A percentile compares a stretch with the other conserved stretches of the same genome.
Evolutionary conservation across 2,888 invertebrate species (phyloP).

Genomic region (Pyrocoelia pectoralis): DNA sequence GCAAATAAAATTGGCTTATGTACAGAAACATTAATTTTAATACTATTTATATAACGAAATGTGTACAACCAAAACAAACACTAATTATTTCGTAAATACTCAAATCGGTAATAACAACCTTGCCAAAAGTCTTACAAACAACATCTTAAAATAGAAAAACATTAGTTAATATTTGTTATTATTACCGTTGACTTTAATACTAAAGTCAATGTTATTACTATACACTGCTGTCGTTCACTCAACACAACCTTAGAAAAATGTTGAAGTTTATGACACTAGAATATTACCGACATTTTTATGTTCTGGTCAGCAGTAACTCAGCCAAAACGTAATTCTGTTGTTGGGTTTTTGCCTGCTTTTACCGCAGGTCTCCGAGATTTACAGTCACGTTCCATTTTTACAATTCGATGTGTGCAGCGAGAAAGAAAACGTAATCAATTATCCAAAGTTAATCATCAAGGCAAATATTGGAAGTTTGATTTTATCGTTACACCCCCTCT

Average conservation of each 20-base stretch:
- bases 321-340: constrained; percentile 24
- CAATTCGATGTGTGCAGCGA: background rate
- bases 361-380: constrained; percentile 16
- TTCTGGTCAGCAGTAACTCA: constrained; percentile 35
- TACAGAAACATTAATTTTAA: too few species aligned
- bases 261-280: constrained; percentile 33
- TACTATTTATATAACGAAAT: too few species aligned
- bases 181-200: too few species aligned
- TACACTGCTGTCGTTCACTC: constrained; percentile 28
- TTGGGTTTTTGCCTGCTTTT: too few species aligned
- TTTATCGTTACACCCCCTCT: constrained; percentile 13
- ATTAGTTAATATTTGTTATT: too few species aligned
- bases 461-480: constrained; percentile 8
- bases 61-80: too few species aligned
- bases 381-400: constrained; percentile 19
- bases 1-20: too few species aligned
- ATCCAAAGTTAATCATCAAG: background rate
- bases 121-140: too few species aligned
- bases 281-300: constrained; percentile 37
- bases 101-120: too few species aligned
- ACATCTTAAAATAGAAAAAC: too few species aligned
- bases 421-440: background rate
- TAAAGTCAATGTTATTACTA: too few species aligned
- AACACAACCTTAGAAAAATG: constrained; percentile 24
- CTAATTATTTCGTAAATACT: too few species aligned